These are phyloP conservation scores for Pteropus rufus DNA, from an alignment of 2,797 vertebrate species.

Conservation along the genomic window DNA sequence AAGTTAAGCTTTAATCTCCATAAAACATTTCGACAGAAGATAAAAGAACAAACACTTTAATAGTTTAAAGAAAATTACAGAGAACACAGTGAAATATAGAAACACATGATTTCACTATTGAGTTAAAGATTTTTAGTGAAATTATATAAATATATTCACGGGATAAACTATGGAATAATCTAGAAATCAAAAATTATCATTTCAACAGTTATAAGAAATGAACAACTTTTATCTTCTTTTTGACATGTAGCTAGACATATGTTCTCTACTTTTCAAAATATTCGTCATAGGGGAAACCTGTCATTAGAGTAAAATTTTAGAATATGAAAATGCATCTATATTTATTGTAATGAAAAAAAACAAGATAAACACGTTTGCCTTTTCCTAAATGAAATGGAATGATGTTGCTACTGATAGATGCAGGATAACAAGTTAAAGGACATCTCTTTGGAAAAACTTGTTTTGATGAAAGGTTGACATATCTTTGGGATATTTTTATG, in stretches of 20 bases:
- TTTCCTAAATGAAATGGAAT: slow-evolving; percentile 28
- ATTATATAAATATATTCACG: slow-evolving; percentile 13
- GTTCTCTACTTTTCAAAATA: slow-evolving; percentile 21
- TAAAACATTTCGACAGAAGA: slow-evolving; percentile 19
- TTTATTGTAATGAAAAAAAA: neutral
- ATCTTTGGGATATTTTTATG: neutral
- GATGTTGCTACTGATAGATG: neutral
- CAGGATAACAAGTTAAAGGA: neutral
- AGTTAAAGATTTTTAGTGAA: neutral
- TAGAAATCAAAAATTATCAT: slow-evolving; percentile 1
- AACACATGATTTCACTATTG: neutral
- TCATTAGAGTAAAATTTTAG: neutral
- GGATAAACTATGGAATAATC: neutral
- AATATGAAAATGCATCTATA: slow-evolving; percentile 24
- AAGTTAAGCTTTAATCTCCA: slow-evolving; percentile 58
- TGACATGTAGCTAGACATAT: neutral
- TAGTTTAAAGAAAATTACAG: slow-evolving; percentile 9
- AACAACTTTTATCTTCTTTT: slow-evolving; percentile 12
- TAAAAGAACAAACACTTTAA: slow-evolving; percentile 24
- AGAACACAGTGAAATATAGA: neutral
- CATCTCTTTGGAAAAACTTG: slow-evolving; percentile 18
- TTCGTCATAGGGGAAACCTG: neutral
- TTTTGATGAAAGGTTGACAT: neutral
- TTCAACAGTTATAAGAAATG: neutral
- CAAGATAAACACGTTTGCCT: neutral